phyloP scores from a whole-genome alignment of 2,888 invertebrate species.

The Alsophila aescularia region DNA sequence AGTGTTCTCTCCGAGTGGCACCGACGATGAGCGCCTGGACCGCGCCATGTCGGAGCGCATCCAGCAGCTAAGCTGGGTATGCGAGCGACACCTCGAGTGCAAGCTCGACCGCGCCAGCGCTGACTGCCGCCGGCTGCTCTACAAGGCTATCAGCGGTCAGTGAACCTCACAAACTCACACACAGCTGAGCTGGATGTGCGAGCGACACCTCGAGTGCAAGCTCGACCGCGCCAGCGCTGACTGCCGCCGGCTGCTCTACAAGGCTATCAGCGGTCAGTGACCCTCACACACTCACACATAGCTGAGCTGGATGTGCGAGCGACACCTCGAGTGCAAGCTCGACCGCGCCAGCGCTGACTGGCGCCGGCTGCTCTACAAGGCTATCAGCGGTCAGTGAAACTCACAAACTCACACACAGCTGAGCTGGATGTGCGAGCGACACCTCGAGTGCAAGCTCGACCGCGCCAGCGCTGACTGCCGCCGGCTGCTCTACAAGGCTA shows the following conservation, averaged over 20 bases:
- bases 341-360: conserved; percentile 93
- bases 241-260: conserved; percentile 95
- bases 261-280: conserved; percentile 92
- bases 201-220: conserved; percentile 95
- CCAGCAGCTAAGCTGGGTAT: conserved; percentile 98
- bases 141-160: conserved; percentile 94
- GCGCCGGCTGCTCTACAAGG: conserved; percentile 95
- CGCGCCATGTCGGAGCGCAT: conserved; percentile 96
- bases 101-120: conserved; percentile 93
- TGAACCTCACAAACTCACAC: neutral
- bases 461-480: conserved; percentile 92
- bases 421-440: conserved; percentile 97
- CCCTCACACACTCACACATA: neutral
- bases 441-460: conserved; percentile 96
- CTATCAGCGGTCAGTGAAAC: conserved; percentile 90
- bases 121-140: conserved; percentile 94
- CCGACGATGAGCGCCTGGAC: conserved; percentile 97
- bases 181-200: conserved; percentile 94
- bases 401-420: neutral
- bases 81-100: conserved; percentile 96
- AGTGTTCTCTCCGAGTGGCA: conserved; percentile 94
- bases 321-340: conserved; percentile 96
- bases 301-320: conserved; percentile 96
- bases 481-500: conserved; percentile 96
- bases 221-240: conserved; percentile 93